Percentiles rank a stretch among this genome's conserved stretches.
Conservation (phyloP, 1,140 invertebrate species). For the Trissolcus basalis region DNA sequence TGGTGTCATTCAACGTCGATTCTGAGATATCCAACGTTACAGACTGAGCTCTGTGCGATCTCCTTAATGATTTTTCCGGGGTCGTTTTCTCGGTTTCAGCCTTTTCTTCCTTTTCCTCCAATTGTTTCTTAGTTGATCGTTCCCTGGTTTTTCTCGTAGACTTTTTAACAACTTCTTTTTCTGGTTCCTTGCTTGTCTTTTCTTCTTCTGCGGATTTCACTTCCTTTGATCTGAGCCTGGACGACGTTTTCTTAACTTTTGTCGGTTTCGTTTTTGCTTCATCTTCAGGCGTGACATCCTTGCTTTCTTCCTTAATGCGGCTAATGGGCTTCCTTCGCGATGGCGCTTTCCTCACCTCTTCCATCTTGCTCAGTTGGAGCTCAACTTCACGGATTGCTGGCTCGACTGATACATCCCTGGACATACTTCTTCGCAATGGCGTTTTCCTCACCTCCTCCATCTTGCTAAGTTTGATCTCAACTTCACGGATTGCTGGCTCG, state of each 20-base stretch:
- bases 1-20: neutral
- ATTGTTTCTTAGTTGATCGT: neutral
- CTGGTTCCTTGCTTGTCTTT: neutral
- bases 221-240: neutral
- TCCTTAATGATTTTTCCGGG: constrained; percentile 3
- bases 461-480: neutral
- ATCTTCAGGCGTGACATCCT: neutral
- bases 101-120: constrained; percentile 6
- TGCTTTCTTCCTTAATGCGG: neutral
- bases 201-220: neutral
- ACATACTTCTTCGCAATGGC: neutral
- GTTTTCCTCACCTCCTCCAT: neutral
- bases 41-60: neutral
- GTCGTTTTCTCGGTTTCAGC: constrained; percentile 8
- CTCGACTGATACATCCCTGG: neutral
- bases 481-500: too few relatives aligned
- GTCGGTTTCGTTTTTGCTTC: neutral
- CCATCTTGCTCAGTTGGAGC: neutral
- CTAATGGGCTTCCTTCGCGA: neutral
- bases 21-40: neutral
- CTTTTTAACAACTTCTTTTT: neutral
- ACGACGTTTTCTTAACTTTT: neutral
- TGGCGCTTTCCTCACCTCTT: neutral
- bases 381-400: too few relatives aligned
- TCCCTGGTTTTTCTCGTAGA: neutral